Percentiles rank a stretch among this genome's conserved stretches.
These are phyloP conservation scores for Ptilorrhoa leucosticta DNA, from an alignment of 2,113 vertebrate species.

Conservation along the genomic window DNA sequence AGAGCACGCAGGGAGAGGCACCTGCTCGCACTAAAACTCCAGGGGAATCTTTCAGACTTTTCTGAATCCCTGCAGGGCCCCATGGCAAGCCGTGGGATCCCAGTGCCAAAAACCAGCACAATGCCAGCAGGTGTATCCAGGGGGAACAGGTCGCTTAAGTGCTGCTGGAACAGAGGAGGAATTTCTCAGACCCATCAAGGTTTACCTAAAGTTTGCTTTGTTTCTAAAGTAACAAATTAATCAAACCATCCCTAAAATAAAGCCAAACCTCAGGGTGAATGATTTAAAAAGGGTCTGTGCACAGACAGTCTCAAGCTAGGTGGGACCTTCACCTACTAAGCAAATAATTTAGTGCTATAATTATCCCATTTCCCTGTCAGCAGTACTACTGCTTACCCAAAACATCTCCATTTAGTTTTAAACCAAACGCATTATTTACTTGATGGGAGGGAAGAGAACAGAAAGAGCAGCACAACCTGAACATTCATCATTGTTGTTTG, in stretches of 20 bases:
- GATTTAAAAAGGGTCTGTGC: not conserved
- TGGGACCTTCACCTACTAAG: not conserved
- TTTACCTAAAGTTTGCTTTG: not conserved
- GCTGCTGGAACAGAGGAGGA: not conserved
- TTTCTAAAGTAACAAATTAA: not conserved
- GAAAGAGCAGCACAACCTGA: constrained; percentile 20
- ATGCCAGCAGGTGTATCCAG: not conserved
- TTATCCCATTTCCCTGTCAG: constrained; percentile 32
- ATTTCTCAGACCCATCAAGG: not conserved
- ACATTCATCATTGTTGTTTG: constrained; percentile 56
- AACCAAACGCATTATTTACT: constrained; percentile 31
- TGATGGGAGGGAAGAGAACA: constrained; percentile 7
- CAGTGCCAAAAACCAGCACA: fast-evolving
- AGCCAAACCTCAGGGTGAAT: not conserved
- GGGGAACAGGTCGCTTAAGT: fast-evolving
- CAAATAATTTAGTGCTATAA: constrained; percentile 3
- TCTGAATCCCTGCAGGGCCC: not conserved
- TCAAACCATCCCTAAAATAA: not conserved
- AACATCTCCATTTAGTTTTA: not conserved
- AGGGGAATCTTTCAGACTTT: not conserved
- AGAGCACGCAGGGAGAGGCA: fast-evolving
- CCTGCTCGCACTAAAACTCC: not conserved
- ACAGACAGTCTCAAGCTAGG: not conserved
- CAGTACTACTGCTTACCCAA: not conserved
- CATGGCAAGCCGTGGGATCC: fast-evolving